Evolutionary conservation across 2,888 invertebrate species (phyloP).

Genomic region (Eilema caniola): DNA sequence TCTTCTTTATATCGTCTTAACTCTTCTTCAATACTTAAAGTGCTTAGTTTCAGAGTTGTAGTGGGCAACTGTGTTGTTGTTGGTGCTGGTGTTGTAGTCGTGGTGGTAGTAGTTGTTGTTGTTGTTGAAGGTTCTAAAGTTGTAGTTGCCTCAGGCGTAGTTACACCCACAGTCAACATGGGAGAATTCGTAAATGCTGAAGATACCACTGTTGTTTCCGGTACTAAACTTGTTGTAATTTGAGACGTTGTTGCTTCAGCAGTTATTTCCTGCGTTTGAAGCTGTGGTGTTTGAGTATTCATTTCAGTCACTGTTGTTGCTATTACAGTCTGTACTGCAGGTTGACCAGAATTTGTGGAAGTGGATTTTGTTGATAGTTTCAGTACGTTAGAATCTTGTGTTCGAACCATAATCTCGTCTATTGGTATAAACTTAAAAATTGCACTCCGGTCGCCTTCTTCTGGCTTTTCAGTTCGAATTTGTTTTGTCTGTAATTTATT

Average conservation of each 20-base stretch:
- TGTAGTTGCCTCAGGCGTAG: constrained; percentile 52
- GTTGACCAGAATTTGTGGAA: constrained; percentile 57
- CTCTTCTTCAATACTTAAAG: constrained; percentile 65
- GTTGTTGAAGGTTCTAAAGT: constrained; percentile 50
- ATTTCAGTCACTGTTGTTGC: constrained; percentile 69
- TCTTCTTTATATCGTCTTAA: constrained; percentile 71
- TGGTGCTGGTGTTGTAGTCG: constrained; percentile 48
- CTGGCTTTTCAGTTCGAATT: constrained; percentile 84
- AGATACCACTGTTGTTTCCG: constrained; percentile 46
- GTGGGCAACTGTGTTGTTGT: constrained; percentile 52
- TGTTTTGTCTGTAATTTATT: constrained; percentile 83
- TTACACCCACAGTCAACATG: constrained; percentile 53
- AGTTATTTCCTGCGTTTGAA: constrained; percentile 58
- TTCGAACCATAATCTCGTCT: constrained; percentile 75
- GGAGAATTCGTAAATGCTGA: constrained; percentile 50
- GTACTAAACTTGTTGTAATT: constrained; percentile 46
- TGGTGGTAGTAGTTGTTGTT: constrained; percentile 30
- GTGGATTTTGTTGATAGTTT: constrained; percentile 74
- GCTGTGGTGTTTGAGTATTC: constrained; percentile 69
- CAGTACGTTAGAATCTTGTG: constrained; percentile 78
- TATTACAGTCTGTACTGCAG: constrained; percentile 64
- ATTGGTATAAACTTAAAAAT: constrained; percentile 84
- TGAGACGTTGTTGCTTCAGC: constrained; percentile 58
- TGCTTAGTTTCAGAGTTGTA: constrained; percentile 46
- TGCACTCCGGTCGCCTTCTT: constrained; percentile 71